Evolutionary conservation across 2,888 invertebrate species (phyloP).

Genomic region (Epirrhoe alternata): DNA sequence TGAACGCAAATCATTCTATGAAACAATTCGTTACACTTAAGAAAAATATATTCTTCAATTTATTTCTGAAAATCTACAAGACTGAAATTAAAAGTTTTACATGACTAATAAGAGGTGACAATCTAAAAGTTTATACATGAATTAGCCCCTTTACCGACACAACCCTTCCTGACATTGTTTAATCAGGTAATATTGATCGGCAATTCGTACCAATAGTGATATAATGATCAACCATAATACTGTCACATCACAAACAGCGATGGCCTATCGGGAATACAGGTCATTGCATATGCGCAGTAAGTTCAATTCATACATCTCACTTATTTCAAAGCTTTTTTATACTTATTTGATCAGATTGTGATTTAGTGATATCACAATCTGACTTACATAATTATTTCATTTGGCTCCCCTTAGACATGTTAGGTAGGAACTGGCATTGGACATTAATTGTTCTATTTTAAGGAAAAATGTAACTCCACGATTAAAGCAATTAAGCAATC

Average conservation of each 20-base stretch:
- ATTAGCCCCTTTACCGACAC: background rate
- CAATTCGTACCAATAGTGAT: conserved; percentile 52
- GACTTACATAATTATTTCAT: background rate
- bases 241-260: conserved; percentile 73
- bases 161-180: conserved; percentile 30
- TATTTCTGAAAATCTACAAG: background rate
- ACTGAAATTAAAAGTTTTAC: background rate
- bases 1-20: conserved; percentile 16
- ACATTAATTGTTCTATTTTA: background rate
- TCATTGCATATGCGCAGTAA: conserved; percentile 71
- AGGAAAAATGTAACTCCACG: background rate
- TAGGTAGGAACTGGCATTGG: background rate
- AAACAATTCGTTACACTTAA: background rate
- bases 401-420: background rate
- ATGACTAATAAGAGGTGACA: background rate
- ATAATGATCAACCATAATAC: conserved; percentile 69
- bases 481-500: background rate
- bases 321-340: conserved; percentile 18
- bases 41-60: background rate
- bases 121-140: background rate
- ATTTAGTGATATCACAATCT: no score
- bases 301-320: conserved; percentile 39
- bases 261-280: conserved; percentile 77
- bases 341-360: no score
- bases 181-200: conserved; percentile 76